Base-by-base conservation (phyloP, 2,797 vertebrate genomes). In the Arnoldichthys spilopterus region DNA sequence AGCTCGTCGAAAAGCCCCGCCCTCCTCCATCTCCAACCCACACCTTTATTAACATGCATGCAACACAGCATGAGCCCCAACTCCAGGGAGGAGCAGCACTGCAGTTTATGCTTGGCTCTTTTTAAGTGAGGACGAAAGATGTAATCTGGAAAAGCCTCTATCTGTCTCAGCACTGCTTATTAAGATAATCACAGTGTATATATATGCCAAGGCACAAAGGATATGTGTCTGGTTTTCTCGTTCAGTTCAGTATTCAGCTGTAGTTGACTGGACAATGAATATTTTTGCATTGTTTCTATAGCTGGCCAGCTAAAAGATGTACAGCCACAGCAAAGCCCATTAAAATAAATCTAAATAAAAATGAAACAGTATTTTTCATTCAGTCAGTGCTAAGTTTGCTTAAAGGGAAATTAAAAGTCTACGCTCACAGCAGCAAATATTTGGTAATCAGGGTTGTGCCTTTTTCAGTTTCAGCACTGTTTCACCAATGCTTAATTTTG, bases 21-120 rank as follows among this genome's bases (percentile, higher is more conserved):
- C 73, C 66, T 64, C 62, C 43, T 79, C 28, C 26, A 66, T 78
- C 64, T 75, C 74, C 74, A 69, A 51, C 79, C 77, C 79, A 84
- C 80, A 82, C 79, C 82, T 77, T 84, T 82, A 85, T 85, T 85
- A 85, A 73, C 82, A 85, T 84, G 79, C 84, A 78, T 37, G 34
- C 72, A 79, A 61, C 59, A 77, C 79, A 79, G 69, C 76, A 68
- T 16, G 54, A 77, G 73, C 63, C 72, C 63, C 73, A 62, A 59
- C 70, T 81, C 77, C 26, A 74, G 66, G 79, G 79, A 76, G 82
- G 76, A 82, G 75, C 72, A 69, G 66, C 28, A 28, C 61, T 24
- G 24, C 64, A 67, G 59, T 81, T 74, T 54, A 61, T 69, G 72
- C 69, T 69, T 72, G 75, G 59, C 37, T 66, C 54, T 62, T 71